Percentiles rank a stretch among this genome's conserved stretches.
Evolutionary conservation across 2,113 vertebrate species (phyloP).

Genomic region (Pangasianodon gigas): DNA sequence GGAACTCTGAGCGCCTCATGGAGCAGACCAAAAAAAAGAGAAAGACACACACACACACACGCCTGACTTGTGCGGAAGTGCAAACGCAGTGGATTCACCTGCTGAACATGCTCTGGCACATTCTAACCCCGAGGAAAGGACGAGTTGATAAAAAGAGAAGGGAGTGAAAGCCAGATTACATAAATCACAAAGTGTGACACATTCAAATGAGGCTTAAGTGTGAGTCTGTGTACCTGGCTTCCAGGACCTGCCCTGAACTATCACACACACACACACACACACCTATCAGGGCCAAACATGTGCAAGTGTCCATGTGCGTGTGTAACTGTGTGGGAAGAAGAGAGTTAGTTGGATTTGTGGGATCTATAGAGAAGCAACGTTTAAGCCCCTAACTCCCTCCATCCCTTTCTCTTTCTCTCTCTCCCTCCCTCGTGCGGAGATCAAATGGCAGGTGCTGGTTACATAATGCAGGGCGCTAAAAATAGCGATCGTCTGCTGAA

Average conservation of each 20-base stretch:
- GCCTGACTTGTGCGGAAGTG: not conserved
- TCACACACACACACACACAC: not conserved
- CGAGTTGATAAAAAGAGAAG: not conserved
- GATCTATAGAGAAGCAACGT: constrained; percentile 32
- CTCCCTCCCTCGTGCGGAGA: constrained; percentile 49
- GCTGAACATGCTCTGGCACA: constrained; percentile 49
- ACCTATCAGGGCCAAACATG: not conserved
- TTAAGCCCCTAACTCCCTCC: constrained; percentile 15
- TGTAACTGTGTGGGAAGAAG: constrained; percentile 4
- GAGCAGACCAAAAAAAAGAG: not conserved
- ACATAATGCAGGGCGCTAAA: constrained; percentile 71
- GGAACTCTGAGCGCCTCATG: not conserved
- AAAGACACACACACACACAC: not conserved
- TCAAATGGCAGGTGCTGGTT: constrained; percentile 71
- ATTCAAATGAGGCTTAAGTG: constrained; percentile 35
- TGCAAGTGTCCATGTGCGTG: not conserved
- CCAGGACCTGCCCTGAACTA: not conserved
- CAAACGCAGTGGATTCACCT: constrained; percentile 42
- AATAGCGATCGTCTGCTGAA: constrained; percentile 66
- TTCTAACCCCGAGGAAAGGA: constrained; percentile 24
- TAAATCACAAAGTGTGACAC: constrained; percentile 36
- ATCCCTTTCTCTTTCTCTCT: constrained; percentile 27
- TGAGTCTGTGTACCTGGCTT: constrained; percentile 31
- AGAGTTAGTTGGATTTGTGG: constrained; percentile 43
- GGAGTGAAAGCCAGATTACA: constrained; percentile 24